A percentile compares a stretch with the other conserved stretches of the same genome.
Evolutionary conservation across 2,888 invertebrate genomes (phyloP).

Genomic region (Oeneis ivallda): DNA sequence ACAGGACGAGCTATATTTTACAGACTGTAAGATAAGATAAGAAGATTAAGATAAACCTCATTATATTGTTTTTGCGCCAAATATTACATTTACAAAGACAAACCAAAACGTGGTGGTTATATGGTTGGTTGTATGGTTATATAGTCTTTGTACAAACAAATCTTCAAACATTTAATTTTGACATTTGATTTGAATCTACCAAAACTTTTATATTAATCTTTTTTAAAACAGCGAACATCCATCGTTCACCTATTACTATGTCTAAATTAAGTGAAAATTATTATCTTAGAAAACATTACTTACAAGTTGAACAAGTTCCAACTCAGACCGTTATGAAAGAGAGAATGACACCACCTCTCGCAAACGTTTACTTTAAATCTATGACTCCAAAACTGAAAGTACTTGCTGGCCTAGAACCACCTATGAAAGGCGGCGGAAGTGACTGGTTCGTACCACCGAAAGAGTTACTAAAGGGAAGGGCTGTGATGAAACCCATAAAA

Average conservation of each 20-base stretch:
- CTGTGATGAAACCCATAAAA: constrained; percentile 60
- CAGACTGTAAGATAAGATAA: too few species aligned
- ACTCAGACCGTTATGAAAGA: constrained; percentile 63
- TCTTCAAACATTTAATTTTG: not conserved
- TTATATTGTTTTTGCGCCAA: too few species aligned
- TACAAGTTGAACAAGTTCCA: constrained; percentile 64
- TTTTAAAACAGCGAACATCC: not conserved
- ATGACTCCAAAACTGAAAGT: constrained; percentile 62
- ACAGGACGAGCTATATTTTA: too few species aligned
- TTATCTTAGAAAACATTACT: constrained; percentile 61
- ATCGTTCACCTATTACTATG: constrained; percentile 22
- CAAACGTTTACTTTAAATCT: constrained; percentile 67
- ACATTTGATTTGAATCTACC: not conserved
- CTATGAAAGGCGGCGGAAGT: constrained; percentile 64
- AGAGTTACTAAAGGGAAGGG: constrained; percentile 57
- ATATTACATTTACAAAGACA: too few species aligned
- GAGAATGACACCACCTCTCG: constrained; percentile 62
- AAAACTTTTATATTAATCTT: not conserved
- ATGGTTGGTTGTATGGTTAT: too few species aligned
- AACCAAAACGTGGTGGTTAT: too few species aligned
- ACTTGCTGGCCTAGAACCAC: constrained; percentile 68
- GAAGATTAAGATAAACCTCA: too few species aligned
- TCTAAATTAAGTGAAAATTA: constrained; percentile 57
- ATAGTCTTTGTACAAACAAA: too few species aligned
- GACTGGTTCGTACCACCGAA: constrained; percentile 67